These are phyloP conservation scores for Sinopyrophorus schimmeli DNA, from an alignment of 2,888 invertebrate species.

Conservation along the genomic window DNA sequence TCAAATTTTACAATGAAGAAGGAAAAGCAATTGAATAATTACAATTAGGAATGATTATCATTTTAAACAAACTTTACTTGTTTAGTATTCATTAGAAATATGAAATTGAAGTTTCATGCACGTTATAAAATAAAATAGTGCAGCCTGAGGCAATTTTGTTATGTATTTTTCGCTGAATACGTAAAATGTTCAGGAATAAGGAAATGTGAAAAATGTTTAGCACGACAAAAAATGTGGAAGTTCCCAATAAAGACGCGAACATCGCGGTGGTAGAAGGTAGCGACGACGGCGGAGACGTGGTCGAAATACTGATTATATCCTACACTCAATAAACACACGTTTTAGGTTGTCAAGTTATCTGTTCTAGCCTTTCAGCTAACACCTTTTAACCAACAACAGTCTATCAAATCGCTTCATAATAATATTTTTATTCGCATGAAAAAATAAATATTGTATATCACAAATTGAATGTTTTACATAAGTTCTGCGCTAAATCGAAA, in stretches of 20 bases:
- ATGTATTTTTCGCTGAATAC: slow-evolving; percentile 40
- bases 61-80: too few relatives aligned
- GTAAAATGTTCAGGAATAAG: slow-evolving; percentile 38
- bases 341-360: slow-evolving; percentile 38
- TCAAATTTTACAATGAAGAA: too few relatives aligned
- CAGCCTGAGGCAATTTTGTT: slow-evolving; percentile 42
- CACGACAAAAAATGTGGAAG: slow-evolving; percentile 40
- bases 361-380: slow-evolving; percentile 19
- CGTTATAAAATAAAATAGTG: slow-evolving; percentile 42
- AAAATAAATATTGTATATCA: too few relatives aligned
- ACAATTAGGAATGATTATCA: too few relatives aligned
- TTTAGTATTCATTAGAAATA: too few relatives aligned
- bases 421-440: too few relatives aligned
- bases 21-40: too few relatives aligned
- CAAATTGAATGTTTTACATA: too few relatives aligned
- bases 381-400: slow-evolving; percentile 17
- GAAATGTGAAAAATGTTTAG: slow-evolving; percentile 46
- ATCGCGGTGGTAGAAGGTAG: slow-evolving; percentile 34
- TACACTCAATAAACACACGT: slow-evolving; percentile 40
- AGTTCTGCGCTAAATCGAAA: too few relatives aligned
- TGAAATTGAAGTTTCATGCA: too few relatives aligned
- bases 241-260: slow-evolving; percentile 41
- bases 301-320: slow-evolving; percentile 38
- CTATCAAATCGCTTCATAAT: slow-evolving; percentile 4
- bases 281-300: slow-evolving; percentile 38